These are phyloP conservation scores for Fabriciana adippe DNA, from an alignment of 2,888 invertebrate genomes.

Conservation along the genomic window DNA sequence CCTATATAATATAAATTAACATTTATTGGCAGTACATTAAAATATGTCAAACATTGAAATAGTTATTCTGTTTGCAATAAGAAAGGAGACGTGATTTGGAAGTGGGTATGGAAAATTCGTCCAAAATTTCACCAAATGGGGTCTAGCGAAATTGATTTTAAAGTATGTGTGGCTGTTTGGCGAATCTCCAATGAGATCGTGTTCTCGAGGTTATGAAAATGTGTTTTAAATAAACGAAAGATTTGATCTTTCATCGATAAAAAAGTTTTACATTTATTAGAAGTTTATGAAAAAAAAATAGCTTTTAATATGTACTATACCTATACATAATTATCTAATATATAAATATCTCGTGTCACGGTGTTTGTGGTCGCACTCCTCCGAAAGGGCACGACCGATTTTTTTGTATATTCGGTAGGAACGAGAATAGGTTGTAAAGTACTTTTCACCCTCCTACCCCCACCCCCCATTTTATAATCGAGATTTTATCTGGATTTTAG, in stretches of 20 bases:
- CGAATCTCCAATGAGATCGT: constrained; percentile 28
- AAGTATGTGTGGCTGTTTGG: constrained; percentile 29
- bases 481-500: too few species aligned
- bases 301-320: too few species aligned
- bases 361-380: too few species aligned
- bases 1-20: too few species aligned
- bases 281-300: neutral
- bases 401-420: too few species aligned
- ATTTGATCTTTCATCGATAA: constrained; percentile 12
- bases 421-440: too few species aligned
- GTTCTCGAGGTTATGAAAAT: constrained; percentile 26
- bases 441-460: too few species aligned
- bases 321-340: too few species aligned
- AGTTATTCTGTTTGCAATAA: constrained; percentile 29
- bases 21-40: too few species aligned
- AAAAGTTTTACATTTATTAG: neutral
- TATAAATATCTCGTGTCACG: too few species aligned
- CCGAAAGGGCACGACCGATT: too few species aligned
- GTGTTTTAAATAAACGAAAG: constrained; percentile 21
- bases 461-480: too few species aligned
- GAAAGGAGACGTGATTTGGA: constrained; percentile 27
- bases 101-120: constrained; percentile 18
- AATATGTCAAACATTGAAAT: constrained; percentile 11
- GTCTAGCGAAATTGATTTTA: constrained; percentile 26
- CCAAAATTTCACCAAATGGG: constrained; percentile 25